A percentile compares a stretch with the other conserved stretches of the same genome.
Evolutionary conservation across 2,888 invertebrate species (phyloP).

Genomic region (Amphipoea lucens): DNA sequence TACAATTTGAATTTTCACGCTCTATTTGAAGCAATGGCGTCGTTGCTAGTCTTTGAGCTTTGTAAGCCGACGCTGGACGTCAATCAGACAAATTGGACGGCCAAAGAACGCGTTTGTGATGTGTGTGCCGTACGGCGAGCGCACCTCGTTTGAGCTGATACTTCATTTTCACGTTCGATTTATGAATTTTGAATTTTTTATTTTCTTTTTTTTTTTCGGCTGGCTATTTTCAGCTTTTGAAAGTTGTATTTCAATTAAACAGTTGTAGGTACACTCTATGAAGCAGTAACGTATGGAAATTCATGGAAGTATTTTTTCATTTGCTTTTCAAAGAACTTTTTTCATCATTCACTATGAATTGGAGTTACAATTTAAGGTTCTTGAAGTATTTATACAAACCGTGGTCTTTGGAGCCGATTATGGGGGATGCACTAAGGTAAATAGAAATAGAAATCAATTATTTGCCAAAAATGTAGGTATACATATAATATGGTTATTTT

Average conservation of each 20-base stretch:
- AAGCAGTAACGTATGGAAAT: neutral
- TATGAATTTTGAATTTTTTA: constrained; percentile 75
- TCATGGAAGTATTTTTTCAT: constrained; percentile 2
- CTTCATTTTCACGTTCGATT: constrained; percentile 76
- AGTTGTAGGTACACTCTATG: neutral
- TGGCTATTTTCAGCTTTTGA: constrained; percentile 41
- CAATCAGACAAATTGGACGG: constrained; percentile 88
- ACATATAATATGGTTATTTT: too few relatives aligned
- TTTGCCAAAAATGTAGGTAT: too few relatives aligned
- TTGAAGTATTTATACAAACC: neutral
- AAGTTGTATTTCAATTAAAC: constrained; percentile 11
- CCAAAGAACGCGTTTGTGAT: constrained; percentile 78
- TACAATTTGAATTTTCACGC: constrained; percentile 70
- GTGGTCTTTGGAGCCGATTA: neutral
- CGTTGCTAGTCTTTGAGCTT: constrained; percentile 84
- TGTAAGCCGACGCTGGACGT: constrained; percentile 84
- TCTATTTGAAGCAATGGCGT: constrained; percentile 73
- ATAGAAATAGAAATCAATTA: too few relatives aligned
- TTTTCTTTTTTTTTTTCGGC: constrained; percentile 26
- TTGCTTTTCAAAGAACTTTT: neutral
- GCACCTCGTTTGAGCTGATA: constrained; percentile 61
- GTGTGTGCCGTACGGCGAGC: constrained; percentile 16
- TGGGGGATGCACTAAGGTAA: neutral
- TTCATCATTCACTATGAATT: neutral
- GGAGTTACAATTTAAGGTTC: neutral